Evolutionary conservation across 2,113 vertebrate species (phyloP).

Genomic region (Macrotis lagotis): DNA sequence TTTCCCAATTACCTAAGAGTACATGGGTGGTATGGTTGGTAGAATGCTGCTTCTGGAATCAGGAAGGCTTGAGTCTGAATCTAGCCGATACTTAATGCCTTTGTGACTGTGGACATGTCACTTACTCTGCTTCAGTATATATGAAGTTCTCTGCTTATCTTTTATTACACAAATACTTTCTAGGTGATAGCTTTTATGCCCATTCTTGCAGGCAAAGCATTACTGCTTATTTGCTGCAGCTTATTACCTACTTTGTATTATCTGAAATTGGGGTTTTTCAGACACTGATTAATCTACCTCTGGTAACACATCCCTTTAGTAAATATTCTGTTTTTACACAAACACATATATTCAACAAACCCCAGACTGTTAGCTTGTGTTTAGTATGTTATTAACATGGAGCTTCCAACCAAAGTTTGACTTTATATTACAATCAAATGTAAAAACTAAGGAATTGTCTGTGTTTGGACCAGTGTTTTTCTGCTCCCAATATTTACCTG

Average conservation of each 20-base stretch:
- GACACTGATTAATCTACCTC: background rate
- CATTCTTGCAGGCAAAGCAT: background rate
- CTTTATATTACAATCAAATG: background rate
- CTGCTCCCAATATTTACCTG: background rate
- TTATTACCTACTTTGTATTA: background rate
- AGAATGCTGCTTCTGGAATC: background rate
- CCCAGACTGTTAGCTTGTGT: background rate
- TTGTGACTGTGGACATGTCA: background rate
- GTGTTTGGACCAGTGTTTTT: background rate
- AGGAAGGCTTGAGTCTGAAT: background rate
- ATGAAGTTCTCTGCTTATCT: no score
- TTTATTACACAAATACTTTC: no score
- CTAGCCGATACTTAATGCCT: background rate
- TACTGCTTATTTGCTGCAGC: background rate
- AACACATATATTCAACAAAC: background rate
- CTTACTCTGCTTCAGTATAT: background rate
- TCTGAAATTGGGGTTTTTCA: background rate
- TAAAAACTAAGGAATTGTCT: background rate
- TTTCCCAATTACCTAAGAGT: no score
- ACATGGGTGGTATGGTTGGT: no score
- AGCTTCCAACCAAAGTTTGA: background rate
- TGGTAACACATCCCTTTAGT: background rate
- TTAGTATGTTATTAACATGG: background rate
- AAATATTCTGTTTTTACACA: background rate
- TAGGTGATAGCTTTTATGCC: background rate